Base-by-base conservation (phyloP, 2,888 invertebrate genomes). In the Andrena flavipes region DNA sequence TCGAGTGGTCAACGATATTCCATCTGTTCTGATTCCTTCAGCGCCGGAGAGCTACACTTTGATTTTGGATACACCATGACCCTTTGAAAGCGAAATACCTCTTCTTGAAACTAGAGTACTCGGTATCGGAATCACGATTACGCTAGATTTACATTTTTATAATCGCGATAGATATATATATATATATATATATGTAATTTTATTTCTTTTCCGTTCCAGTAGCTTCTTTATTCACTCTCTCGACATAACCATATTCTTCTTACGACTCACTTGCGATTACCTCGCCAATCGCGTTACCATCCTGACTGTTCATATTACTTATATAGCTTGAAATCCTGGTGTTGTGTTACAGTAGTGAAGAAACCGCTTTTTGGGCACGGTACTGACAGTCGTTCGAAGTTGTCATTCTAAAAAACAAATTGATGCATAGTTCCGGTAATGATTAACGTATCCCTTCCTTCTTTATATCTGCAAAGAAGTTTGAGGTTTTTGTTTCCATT, bases 311-410 rank as follows among this genome's bases (percentile, higher is more conserved):
- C 85, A 88, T 87, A 81, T 81, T 88, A 86, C 85, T 87, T 92
- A 87, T 88, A 90, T 91, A 92, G 92, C 92, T 93, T 92, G 93
- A 91, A 87, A 89, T 92, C 91, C 93, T 92, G 92, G 91, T 92
- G 92, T 93, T 93, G 92, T 92, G 90, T 90, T 91, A 90, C 79
- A 91, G 92, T 92, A 92, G 92, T 91, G 88, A 89, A 90, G 89
- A 91, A 87, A 85, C 84, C 88, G 92, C 92, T 92, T 92, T 91
- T 92, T 92, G 91, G 91, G 91, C 92, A 92, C 92, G 91, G 91
- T 92, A 90, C 89, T 90, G 90, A 91, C 91, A 89, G 89, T 91
- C 91, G 90, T 91, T 88, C 90, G 77, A 89, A 87, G 80, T 88
- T 89, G 84, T 86, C 84, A 80, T 87, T 87, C 62, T 78, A 51